Evolutionary conservation across 2,797 vertebrate genomes (phyloP).

Genomic region (Sebastes elongatus): DNA sequence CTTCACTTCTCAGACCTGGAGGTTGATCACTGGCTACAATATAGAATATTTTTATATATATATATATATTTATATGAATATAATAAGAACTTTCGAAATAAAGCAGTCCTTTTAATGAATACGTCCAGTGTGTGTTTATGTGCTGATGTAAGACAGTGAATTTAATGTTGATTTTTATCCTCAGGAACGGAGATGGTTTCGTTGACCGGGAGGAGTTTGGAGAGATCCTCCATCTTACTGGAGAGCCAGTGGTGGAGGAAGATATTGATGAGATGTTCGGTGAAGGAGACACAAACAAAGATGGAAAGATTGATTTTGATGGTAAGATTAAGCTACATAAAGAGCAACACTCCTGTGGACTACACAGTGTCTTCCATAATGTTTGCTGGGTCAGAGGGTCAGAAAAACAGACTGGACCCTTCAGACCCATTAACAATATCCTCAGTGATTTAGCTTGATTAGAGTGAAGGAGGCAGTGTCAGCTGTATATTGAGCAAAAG

Average conservation of each 20-base stretch:
- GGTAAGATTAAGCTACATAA: conserved; percentile 63
- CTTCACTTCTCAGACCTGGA: too few relatives aligned
- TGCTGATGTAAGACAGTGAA: not conserved
- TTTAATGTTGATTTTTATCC: not conserved
- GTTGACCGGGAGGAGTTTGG: conserved; percentile 84
- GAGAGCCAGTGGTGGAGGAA: conserved; percentile 79
- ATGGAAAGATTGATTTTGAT: conserved; percentile 86
- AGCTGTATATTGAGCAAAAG: not conserved
- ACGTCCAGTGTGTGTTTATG: not conserved
- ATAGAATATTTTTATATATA: too few relatives aligned
- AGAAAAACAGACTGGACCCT: not conserved
- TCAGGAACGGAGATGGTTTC: conserved; percentile 85
- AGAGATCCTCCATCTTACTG: conserved; percentile 78
- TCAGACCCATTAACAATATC: not conserved
- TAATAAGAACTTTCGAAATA: not conserved
- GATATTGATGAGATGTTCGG: conserved; percentile 84
- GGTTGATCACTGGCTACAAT: too few relatives aligned
- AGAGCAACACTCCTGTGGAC: not conserved
- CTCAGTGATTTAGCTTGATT: not conserved
- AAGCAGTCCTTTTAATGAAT: not conserved
- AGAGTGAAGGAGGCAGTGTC: not conserved
- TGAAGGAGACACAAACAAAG: conserved; percentile 84
- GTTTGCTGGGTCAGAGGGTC: not conserved
- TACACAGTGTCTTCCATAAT: not conserved
- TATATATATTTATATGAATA: too few relatives aligned